phyloP scores from a whole-genome alignment of 1,140 invertebrate species.

The Zophobas atratus region DNA sequence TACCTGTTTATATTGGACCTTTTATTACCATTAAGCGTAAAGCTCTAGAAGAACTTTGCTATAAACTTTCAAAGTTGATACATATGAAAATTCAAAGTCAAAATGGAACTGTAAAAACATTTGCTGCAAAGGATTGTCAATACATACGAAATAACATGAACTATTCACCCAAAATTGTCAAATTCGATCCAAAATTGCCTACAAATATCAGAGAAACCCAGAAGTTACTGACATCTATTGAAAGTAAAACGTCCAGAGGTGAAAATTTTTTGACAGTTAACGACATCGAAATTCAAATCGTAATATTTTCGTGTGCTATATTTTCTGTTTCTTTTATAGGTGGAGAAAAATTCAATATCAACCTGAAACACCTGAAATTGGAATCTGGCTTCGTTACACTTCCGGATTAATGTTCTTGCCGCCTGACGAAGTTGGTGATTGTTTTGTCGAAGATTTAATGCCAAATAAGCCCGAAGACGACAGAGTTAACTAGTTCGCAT shows the following conservation, averaged over 20 bases:
- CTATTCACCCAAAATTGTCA: neutral
- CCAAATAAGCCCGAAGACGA: neutral
- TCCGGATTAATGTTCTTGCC: neutral
- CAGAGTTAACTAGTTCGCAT: neutral
- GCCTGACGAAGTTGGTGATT: neutral
- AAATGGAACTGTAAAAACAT: neutral
- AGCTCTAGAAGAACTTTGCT: neutral
- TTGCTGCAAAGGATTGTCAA: neutral
- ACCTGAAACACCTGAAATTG: neutral
- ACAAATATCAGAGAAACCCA: neutral
- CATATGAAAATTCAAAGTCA: neutral
- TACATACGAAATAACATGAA: neutral
- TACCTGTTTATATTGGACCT: no score
- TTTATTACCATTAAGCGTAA: neutral
- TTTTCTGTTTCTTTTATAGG: neutral
- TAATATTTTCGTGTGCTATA: neutral
- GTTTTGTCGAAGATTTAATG: neutral
- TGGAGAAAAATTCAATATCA: neutral
- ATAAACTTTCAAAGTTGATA: neutral
- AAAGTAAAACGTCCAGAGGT: neutral
- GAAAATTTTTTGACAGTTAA: neutral
- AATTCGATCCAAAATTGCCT: neutral
- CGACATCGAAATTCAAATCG: neutral
- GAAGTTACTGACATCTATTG: neutral
- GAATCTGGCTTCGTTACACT: neutral